phyloP scores from a whole-genome alignment of 2,113 vertebrate genomes.

The Esox niger region DNA sequence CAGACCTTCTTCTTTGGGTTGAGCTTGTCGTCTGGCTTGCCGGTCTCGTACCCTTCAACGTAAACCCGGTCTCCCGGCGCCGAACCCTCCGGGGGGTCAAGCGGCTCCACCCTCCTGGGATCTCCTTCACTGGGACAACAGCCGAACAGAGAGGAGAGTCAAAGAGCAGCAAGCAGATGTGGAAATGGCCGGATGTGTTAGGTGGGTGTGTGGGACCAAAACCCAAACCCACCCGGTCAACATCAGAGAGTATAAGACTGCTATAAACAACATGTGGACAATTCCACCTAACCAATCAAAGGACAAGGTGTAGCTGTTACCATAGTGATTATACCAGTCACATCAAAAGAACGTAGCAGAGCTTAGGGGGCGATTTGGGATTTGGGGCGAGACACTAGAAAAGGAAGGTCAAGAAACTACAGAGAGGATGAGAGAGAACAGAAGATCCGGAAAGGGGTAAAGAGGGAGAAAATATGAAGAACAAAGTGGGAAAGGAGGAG shows the following conservation, averaged over 20 bases:
- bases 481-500: background rate
- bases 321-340: too few species aligned
- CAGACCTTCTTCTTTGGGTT: slow-evolving; percentile 98
- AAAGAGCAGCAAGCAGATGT: background rate
- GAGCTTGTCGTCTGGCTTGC: slow-evolving; percentile 84
- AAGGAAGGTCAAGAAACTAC: background rate
- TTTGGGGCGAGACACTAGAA: too few species aligned
- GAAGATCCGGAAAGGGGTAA: background rate
- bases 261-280: too few species aligned
- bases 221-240: too few species aligned
- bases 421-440: background rate
- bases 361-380: too few species aligned
- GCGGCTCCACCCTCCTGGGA: slow-evolving; percentile 82
- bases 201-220: background rate
- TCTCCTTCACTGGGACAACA: slow-evolving; percentile 73
- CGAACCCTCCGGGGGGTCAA: slow-evolving; percentile 86
- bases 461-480: background rate
- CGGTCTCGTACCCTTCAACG: slow-evolving; percentile 84
- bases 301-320: too few species aligned
- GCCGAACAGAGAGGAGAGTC: background rate
- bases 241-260: too few species aligned
- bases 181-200: background rate
- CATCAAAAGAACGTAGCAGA: too few species aligned
- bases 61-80: slow-evolving; percentile 84
- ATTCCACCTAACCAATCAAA: too few species aligned